A percentile compares a stretch with the other conserved stretches of the same genome.
These are phyloP conservation scores for Zaprionus ornatus DNA, from an alignment of 1,140 invertebrate species.

Conservation along the genomic window DNA sequence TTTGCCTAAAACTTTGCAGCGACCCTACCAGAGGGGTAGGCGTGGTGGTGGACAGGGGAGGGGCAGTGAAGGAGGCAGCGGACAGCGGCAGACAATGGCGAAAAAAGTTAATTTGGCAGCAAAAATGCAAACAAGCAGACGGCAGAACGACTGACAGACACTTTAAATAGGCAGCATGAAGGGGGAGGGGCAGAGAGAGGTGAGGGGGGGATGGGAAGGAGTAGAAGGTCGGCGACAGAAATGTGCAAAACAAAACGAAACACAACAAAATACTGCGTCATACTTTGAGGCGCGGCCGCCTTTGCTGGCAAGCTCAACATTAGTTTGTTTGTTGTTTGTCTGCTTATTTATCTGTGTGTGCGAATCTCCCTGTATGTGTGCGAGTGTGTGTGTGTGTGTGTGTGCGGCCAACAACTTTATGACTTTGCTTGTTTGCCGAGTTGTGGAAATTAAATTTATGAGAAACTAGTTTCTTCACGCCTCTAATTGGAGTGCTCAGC, in stretches of 20 bases:
- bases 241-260: constrained; percentile 50
- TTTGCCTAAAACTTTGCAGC: constrained; percentile 69
- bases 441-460: constrained; percentile 80
- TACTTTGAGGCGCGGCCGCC: constrained; percentile 62
- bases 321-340: constrained; percentile 56
- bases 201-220: background rate
- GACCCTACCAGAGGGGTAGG: background rate
- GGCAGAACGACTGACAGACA: constrained; percentile 48
- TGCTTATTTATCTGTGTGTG: constrained; percentile 22
- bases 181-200: background rate
- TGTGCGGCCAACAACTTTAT: constrained; percentile 62
- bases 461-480: constrained; percentile 69
- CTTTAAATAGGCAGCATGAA: constrained; percentile 54
- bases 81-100: constrained; percentile 60
- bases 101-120: constrained; percentile 81
- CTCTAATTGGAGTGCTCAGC: constrained; percentile 69
- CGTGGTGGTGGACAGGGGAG: background rate
- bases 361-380: constrained; percentile 20
- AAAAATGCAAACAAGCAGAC: constrained; percentile 76
- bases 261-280: constrained; percentile 67
- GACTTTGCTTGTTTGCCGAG: constrained; percentile 75
- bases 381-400: constrained; percentile 42
- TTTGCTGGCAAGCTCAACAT: constrained; percentile 37
- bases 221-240: constrained; percentile 1
- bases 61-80: background rate